These are phyloP conservation scores for Heliocidaris tuberculata DNA, from an alignment of 35 echinoderm and acorn worm genomes.

Conservation along the genomic window DNA sequence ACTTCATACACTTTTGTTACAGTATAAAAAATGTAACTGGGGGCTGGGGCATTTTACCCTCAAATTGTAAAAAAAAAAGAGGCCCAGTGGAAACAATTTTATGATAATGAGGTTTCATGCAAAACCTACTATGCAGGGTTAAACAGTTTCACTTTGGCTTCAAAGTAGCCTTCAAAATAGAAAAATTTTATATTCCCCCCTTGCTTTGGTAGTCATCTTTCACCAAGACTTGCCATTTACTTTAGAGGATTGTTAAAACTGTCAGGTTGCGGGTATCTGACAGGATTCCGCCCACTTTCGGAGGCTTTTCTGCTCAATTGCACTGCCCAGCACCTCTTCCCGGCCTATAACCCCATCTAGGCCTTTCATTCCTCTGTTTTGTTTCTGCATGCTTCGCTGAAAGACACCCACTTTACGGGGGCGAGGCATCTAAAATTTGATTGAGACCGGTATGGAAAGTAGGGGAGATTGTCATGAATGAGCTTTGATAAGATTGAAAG, in stretches of 20 bases:
- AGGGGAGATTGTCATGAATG: slow-evolving; percentile 8
- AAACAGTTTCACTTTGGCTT: too few species aligned
- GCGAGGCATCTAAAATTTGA: slow-evolving; percentile 22
- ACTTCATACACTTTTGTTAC: too few species aligned
- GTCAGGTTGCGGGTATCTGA: neutral
- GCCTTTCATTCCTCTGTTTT: neutral
- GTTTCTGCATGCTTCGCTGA: neutral
- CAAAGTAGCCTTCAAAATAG: too few species aligned
- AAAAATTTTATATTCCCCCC: too few species aligned
- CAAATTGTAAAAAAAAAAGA: too few species aligned
- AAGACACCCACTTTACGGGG: neutral
- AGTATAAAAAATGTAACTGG: too few species aligned
- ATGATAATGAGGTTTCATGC: too few species aligned
- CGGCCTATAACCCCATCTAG: neutral
- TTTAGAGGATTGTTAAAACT: neutral
- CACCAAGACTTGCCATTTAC: neutral
- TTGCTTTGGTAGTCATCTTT: neutral
- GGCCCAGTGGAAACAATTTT: too few species aligned
- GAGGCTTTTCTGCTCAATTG: slow-evolving; percentile 9
- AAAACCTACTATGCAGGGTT: too few species aligned
- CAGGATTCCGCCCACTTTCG: neutral
- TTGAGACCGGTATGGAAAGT: slow-evolving; percentile 33
- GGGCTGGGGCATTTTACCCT: too few species aligned
- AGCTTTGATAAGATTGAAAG: slow-evolving; percentile 18
- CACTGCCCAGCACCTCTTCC: neutral